These are phyloP conservation scores for Alviniconcha marisindica DNA, from an alignment of 1,140 invertebrate genomes.

Conservation along the genomic window DNA sequence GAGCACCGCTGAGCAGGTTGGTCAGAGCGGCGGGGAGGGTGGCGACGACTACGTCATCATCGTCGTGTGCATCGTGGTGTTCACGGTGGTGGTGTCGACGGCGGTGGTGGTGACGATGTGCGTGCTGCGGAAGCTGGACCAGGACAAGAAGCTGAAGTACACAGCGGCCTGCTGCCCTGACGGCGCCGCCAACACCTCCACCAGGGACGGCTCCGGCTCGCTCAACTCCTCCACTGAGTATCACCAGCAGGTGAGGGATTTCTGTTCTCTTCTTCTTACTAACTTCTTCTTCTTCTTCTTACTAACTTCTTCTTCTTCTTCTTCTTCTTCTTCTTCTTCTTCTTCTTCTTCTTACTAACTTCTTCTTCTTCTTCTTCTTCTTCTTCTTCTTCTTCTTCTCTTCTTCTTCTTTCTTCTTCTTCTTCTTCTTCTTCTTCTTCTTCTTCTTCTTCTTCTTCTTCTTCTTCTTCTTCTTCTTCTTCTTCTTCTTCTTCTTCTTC, in stretches of 20 bases:
- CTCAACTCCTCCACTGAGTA: not conserved
- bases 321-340: not conserved
- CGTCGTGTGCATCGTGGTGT: slow-evolving; percentile 47
- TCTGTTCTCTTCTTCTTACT: slow-evolving; percentile 14
- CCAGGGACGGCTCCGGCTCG: not conserved
- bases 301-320: slow-evolving; percentile 26
- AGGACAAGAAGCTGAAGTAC: slow-evolving; percentile 42
- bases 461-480: not conserved
- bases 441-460: slow-evolving; percentile 20
- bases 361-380: not conserved
- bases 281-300: not conserved
- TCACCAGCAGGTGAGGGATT: slow-evolving; percentile 20
- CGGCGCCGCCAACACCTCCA: not conserved
- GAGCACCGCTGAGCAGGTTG: not conserved
- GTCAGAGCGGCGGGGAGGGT: not conserved
- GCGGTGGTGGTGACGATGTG: slow-evolving; percentile 45
- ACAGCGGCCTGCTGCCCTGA: slow-evolving; percentile 13
- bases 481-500: not conserved
- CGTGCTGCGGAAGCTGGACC: slow-evolving; percentile 43
- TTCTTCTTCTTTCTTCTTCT: slow-evolving; percentile 22
- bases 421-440: slow-evolving; percentile 13
- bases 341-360: slow-evolving; percentile 2
- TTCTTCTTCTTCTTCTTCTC: slow-evolving; percentile 35
- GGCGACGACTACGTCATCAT: slow-evolving; percentile 41
- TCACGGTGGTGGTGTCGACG: slow-evolving; percentile 46